Base-by-base conservation (phyloP, 2,797 vertebrate species). In the Holocentrus rufus region DNA sequence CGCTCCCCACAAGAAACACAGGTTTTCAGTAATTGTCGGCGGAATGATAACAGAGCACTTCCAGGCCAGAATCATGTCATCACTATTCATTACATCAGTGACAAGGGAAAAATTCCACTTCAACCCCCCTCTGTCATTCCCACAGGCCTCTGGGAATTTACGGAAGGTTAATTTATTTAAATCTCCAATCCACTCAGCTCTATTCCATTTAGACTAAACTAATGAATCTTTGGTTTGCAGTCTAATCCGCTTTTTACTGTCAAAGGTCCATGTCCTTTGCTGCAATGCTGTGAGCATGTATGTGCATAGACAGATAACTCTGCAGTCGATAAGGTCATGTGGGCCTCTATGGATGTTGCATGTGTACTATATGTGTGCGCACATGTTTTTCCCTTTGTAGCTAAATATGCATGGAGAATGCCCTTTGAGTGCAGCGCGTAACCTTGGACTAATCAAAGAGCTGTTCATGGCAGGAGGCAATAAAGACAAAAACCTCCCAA, bases 81-180 rank as follows among this genome's bases (percentile, higher is more conserved):
- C 87, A 90, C 78, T 85, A 88, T 89, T 86, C 77, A 86, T 91
- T 92, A 92, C 87, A 87, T 79, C 77, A 73, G 83, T 74, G 88
- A 88, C 85, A 89, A 69, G 80, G 7, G 69, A 84, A 76, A 87
- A 92, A 91, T 82, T 80, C 83, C 46, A 79, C 69, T 80, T 89
- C 85, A 82, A 83, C 77, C 72, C 79, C 76, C 83, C 81, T 80
- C 88, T 84, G 88, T 89, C 89, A 87, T 83, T 87, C 87, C 86
- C 58, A n/a, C 34, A 80, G 77, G 84, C 82, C 89, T 83, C 84
- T 49, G 56, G 88, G 87, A 90, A 92, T 88, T 87, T 85, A 80
- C 77, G 91, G 92, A 93, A 93, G 90, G 91, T 93, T 93, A 93
- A 93, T 92, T 92, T 92, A 93, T 93, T 93, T 91, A 91, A 93